Conservation (phyloP, 2,797 vertebrate genomes). For the Gobionotothen gibberifrons region DNA sequence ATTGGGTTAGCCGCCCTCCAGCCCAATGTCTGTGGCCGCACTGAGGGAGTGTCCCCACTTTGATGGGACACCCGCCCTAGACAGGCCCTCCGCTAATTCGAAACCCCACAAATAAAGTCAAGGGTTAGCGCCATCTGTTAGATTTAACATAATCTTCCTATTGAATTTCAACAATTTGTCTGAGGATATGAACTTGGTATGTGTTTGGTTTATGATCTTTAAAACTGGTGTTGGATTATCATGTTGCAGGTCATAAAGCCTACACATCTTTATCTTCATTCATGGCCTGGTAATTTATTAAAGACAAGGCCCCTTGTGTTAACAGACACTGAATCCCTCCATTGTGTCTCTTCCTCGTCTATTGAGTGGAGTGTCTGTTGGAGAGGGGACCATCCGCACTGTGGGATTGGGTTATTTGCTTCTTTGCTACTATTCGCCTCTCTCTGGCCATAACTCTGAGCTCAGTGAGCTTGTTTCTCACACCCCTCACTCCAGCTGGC, state of each 20-base stretch:
- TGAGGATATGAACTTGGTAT: neutral
- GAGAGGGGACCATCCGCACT: conserved; percentile 54
- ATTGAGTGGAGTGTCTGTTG: conserved; percentile 46
- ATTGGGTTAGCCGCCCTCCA: conserved; percentile 42
- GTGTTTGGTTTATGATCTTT: conserved; percentile 3
- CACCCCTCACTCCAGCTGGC: conserved; percentile 73
- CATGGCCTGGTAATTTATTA: conserved; percentile 52
- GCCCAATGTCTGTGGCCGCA: conserved; percentile 36
- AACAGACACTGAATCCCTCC: conserved; percentile 65
- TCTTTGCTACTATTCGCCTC: conserved; percentile 62
- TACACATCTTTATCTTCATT: conserved; percentile 54
- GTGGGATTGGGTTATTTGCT: conserved; percentile 60
- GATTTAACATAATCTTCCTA: conserved; percentile 50
- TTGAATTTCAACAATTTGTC: conserved; percentile 51
- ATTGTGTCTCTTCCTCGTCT: conserved; percentile 64
- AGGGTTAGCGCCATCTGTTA: conserved; percentile 60
- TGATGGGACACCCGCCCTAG: conserved; percentile 39
- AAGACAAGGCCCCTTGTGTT: conserved; percentile 67
- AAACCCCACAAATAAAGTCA: conserved; percentile 47
- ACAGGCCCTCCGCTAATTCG: conserved; percentile 45
- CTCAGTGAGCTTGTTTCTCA: conserved; percentile 69
- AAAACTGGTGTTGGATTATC: conserved; percentile 16
- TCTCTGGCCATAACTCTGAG: conserved; percentile 68
- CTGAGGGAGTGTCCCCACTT: conserved; percentile 48
- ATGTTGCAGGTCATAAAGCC: conserved; percentile 33